Conservation (phyloP, 2,888 invertebrate species). For the Philereme vetulata region DNA sequence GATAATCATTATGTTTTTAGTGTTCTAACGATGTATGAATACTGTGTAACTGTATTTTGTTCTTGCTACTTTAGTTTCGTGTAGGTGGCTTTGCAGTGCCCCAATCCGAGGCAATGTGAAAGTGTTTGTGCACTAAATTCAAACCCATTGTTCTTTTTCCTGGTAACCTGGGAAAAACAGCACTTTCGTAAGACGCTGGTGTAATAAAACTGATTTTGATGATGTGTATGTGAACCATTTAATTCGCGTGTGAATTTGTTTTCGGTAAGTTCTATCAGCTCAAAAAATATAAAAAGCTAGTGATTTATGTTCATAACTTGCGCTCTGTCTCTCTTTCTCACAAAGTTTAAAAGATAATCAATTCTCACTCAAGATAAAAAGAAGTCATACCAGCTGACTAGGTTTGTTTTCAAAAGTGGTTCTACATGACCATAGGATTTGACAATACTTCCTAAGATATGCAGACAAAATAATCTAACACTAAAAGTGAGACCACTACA, state of each 20-base stretch:
- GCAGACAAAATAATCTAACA: too few relatives aligned
- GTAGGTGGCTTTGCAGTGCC: slow-evolving; percentile 75
- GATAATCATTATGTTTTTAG: slow-evolving; percentile 37
- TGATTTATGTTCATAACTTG: slow-evolving; percentile 4
- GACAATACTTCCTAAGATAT: too few relatives aligned
- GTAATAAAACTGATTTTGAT: slow-evolving; percentile 42
- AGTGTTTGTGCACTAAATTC: slow-evolving; percentile 82
- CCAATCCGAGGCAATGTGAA: slow-evolving; percentile 70
- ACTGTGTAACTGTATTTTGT: slow-evolving; percentile 72
- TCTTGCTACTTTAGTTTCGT: slow-evolving; percentile 53
- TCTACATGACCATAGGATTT: too few relatives aligned
- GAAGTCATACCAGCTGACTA: too few relatives aligned
- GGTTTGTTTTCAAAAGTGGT: too few relatives aligned
- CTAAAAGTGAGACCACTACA: too few relatives aligned
- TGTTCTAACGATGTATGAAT: slow-evolving; percentile 44
- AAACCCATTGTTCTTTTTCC: slow-evolving; percentile 81
- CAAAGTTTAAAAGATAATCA: too few relatives aligned
- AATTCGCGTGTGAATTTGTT: slow-evolving; percentile 25
- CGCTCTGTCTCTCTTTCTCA: not conserved
- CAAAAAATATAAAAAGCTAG: slow-evolving; percentile 5
- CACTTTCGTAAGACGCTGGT: slow-evolving; percentile 60
- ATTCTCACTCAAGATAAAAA: too few relatives aligned
- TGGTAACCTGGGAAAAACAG: slow-evolving; percentile 70
- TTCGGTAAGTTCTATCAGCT: slow-evolving; percentile 46
- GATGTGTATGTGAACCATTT: slow-evolving; percentile 49